Conservation (phyloP, 2,113 vertebrate species). For the Antigone vipio region DNA sequence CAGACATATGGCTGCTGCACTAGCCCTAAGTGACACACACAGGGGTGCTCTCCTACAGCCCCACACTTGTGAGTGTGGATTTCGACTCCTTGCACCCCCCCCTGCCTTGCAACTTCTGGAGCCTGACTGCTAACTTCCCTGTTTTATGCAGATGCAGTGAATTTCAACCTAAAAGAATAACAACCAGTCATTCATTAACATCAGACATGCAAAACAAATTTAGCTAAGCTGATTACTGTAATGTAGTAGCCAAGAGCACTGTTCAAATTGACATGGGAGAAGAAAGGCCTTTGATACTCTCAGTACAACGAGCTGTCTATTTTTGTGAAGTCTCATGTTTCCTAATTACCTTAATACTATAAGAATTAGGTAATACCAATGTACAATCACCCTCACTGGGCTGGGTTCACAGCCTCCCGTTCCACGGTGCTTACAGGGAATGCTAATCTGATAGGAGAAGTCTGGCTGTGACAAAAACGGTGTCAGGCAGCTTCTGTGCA, state of each 20-base stretch:
- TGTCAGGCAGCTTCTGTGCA: background rate
- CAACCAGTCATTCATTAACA: slow-evolving; percentile 41
- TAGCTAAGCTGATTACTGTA: slow-evolving; percentile 65
- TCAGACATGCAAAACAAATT: slow-evolving; percentile 63
- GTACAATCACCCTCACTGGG: background rate
- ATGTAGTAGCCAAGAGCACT: slow-evolving; percentile 56
- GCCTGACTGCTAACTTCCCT: background rate
- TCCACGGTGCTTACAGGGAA: background rate
- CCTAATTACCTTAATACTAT: slow-evolving; percentile 60
- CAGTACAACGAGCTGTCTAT: slow-evolving; percentile 28
- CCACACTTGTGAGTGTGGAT: background rate
- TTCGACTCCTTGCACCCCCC: background rate
- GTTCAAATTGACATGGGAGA: slow-evolving; percentile 54
- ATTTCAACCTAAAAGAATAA: slow-evolving; percentile 42
- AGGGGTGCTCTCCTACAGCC: background rate
- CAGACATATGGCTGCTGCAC: rapidly evolving
- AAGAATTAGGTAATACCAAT: slow-evolving; percentile 53
- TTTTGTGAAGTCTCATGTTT: slow-evolving; percentile 51
- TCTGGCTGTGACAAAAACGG: background rate
- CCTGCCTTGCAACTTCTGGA: background rate
- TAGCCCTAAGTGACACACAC: no score
- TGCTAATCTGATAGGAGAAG: background rate
- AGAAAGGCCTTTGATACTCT: slow-evolving; percentile 45
- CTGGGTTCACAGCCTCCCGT: slow-evolving; percentile 1
- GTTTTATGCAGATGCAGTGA: background rate